These are phyloP conservation scores for Halcyon leucocephala DNA, from an alignment of 2,797 vertebrate species.

Conservation along the genomic window DNA sequence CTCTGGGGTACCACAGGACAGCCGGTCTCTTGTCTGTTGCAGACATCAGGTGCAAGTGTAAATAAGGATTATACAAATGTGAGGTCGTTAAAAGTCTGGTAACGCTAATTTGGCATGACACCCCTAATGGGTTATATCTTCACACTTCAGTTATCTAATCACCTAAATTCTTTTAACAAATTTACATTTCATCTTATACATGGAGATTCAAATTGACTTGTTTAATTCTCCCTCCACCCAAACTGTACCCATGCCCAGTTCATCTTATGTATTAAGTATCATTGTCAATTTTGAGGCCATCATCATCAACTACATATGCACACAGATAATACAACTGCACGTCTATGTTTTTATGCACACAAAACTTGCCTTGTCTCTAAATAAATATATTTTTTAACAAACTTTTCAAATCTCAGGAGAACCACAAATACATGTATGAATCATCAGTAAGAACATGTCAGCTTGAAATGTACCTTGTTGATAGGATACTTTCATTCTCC, in stretches of 20 bases:
- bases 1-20: neutral
- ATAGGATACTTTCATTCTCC: neutral
- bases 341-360: neutral
- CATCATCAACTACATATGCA: neutral
- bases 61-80: constrained; percentile 84
- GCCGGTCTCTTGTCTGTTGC: neutral
- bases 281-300: neutral
- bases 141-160: constrained; percentile 85
- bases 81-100: constrained; percentile 85
- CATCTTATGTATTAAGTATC: neutral
- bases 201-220: constrained; percentile 8
- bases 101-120: constrained; percentile 88
- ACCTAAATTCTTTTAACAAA: constrained; percentile 73
- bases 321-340: neutral
- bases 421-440: accelerated
- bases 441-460: neutral
- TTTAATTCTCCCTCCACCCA: neutral
- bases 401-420: neutral
- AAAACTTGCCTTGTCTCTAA: neutral
- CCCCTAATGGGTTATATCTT: constrained; percentile 83
- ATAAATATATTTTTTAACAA: neutral
- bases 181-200: constrained; percentile 55
- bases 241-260: neutral
- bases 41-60: constrained; percentile 69
- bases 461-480: neutral